Conservation (phyloP, 2,113 vertebrate species). For the Syngnathus typhle region DNA sequence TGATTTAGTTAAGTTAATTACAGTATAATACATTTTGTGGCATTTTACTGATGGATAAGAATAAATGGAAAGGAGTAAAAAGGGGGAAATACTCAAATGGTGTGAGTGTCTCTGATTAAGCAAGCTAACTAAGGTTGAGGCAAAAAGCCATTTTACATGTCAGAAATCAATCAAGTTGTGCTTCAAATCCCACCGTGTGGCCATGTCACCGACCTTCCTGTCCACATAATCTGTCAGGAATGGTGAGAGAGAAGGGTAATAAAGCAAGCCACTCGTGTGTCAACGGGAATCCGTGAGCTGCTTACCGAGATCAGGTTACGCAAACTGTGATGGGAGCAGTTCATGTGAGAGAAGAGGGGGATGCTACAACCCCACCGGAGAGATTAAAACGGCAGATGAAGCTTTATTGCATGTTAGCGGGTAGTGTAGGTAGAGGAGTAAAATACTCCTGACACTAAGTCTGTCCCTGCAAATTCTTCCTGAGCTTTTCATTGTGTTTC, state of each 20-base stretch:
- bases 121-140: slow-evolving; percentile 59
- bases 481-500: slow-evolving; percentile 2
- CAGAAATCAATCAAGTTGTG: slow-evolving; percentile 66
- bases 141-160: slow-evolving; percentile 66
- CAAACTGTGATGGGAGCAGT: slow-evolving; percentile 4
- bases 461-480: slow-evolving; percentile 8
- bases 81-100: background rate
- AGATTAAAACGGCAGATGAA: slow-evolving; percentile 15
- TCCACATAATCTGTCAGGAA: slow-evolving; percentile 63
- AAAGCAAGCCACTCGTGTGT: slow-evolving; percentile 44
- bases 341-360: slow-evolving; percentile 5
- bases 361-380: slow-evolving; percentile 3
- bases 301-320: background rate
- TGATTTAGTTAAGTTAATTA: too few species aligned
- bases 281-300: slow-evolving; percentile 32
- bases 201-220: slow-evolving; percentile 60
- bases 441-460: slow-evolving; percentile 8
- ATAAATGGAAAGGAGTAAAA: too few species aligned
- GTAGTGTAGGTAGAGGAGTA: slow-evolving; percentile 1
- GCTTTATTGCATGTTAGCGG: slow-evolving; percentile 12
- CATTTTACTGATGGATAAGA: background rate
- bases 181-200: slow-evolving; percentile 66
- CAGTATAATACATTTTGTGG: too few species aligned
- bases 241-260: slow-evolving; percentile 66
- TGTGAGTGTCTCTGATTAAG: slow-evolving; percentile 70